Percentiles rank a stretch among this genome's conserved stretches.
These are phyloP conservation scores for Motacilla tschutschensis DNA, from an alignment of 2,113 vertebrate genomes.

Conservation along the genomic window DNA sequence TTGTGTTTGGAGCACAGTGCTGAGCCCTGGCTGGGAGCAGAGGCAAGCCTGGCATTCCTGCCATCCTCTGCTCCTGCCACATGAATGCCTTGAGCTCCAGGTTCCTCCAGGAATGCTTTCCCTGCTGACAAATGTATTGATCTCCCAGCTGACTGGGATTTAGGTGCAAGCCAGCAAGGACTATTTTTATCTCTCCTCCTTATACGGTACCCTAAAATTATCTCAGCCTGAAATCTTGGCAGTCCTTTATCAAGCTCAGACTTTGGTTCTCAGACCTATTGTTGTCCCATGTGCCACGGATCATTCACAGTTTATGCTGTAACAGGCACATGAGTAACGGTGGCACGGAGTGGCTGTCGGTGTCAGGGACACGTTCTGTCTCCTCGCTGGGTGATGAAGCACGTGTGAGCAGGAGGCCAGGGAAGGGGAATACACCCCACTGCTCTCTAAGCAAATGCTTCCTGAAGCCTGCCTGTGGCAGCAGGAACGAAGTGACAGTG, in stretches of 20 bases:
- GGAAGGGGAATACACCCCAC: background rate
- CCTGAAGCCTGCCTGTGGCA: background rate
- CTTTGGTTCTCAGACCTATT: background rate
- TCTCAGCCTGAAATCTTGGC: conserved; percentile 38
- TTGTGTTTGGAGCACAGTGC: background rate
- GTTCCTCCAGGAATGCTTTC: background rate
- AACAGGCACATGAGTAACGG: background rate
- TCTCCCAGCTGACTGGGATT: background rate
- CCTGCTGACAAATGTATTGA: conserved; percentile 20
- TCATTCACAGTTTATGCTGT: conserved; percentile 15
- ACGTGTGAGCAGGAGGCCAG: background rate
- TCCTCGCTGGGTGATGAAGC: background rate
- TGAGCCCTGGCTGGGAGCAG: background rate
- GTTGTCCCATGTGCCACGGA: background rate
- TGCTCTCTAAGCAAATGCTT: background rate
- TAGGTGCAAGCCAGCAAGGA: background rate
- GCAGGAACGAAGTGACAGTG: background rate
- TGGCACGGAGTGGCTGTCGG: background rate
- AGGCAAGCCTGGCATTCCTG: background rate
- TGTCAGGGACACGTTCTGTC: background rate
- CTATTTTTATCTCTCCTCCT: conserved; percentile 65
- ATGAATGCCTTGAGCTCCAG: background rate
- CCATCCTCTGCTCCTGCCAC: background rate
- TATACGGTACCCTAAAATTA: conserved; percentile 60
- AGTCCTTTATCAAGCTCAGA: background rate